Percentiles rank a stretch among this genome's conserved stretches.
Evolutionary conservation across 2,797 vertebrate species (phyloP).

Genomic region (Sebastes steindachneri): DNA sequence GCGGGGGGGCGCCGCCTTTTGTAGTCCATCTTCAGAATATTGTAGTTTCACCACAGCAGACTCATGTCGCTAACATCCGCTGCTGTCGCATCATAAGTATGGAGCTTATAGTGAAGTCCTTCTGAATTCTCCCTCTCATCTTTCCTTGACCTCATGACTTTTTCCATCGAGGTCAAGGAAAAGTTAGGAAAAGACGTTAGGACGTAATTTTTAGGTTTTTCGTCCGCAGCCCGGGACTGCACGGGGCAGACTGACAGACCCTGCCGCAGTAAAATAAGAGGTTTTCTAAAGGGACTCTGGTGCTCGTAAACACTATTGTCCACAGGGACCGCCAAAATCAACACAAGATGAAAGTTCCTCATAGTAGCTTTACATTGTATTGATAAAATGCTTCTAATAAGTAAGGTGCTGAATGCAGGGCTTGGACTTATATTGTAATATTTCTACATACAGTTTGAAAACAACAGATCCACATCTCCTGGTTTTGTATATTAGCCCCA

Average conservation of each 20-base stretch:
- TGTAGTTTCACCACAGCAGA: too few relatives aligned
- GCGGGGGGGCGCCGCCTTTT: fast-evolving
- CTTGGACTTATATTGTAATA: background rate
- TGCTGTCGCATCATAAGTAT: too few relatives aligned
- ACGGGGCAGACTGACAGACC: background rate
- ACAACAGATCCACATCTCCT: background rate
- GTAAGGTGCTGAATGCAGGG: background rate
- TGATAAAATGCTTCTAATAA: too few relatives aligned
- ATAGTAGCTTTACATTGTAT: too few relatives aligned
- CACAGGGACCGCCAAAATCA: background rate
- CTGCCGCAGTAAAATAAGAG: background rate
- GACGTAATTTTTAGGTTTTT: too few relatives aligned
- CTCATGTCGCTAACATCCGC: too few relatives aligned
- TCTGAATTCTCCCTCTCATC: too few relatives aligned
- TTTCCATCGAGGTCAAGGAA: too few relatives aligned
- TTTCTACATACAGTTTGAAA: background rate
- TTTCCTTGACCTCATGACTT: too few relatives aligned
- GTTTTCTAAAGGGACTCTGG: background rate
- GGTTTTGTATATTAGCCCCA: background rate
- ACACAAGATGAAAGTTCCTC: background rate
- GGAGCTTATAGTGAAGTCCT: too few relatives aligned
- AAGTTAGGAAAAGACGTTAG: too few relatives aligned
- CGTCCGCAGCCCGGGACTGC: background rate
- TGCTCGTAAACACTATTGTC: background rate
- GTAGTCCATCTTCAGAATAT: too few relatives aligned